phyloP scores from a whole-genome alignment of 2,797 vertebrate genomes.

The Ispidina lecontei region DNA sequence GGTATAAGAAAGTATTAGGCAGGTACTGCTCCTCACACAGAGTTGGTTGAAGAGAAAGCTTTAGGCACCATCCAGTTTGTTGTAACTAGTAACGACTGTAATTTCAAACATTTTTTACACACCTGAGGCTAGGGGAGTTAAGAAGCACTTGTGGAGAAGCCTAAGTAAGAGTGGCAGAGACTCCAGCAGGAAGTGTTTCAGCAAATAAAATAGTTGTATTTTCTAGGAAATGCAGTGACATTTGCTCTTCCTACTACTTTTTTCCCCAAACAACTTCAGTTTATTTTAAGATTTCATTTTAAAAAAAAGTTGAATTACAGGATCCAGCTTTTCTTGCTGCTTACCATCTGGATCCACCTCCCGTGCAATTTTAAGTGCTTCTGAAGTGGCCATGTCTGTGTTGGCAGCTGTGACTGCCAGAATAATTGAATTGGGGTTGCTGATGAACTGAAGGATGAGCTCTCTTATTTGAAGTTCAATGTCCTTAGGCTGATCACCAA shows the following conservation, averaged over 20 bases:
- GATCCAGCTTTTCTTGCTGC: neutral
- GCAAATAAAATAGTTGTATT: neutral
- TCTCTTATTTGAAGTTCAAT: slow-evolving; percentile 97
- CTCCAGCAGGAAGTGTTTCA: neutral
- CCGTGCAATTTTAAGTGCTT: slow-evolving; percentile 95
- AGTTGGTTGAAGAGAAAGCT: neutral
- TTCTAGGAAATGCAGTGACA: neutral
- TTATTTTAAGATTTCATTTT: neutral
- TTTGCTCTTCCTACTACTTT: neutral
- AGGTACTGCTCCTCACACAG: neutral
- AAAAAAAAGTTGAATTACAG: neutral
- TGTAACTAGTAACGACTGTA: no score
- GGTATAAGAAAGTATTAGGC: neutral
- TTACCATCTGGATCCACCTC: slow-evolving; percentile 96
- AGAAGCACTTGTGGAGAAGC: neutral
- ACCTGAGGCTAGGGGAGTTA: neutral
- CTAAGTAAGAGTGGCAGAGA: neutral
- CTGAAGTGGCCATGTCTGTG: slow-evolving; percentile 98
- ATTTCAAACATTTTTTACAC: neutral
- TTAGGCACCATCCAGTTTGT: neutral
- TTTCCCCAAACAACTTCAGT: neutral
- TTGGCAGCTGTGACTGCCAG: slow-evolving; percentile 97
- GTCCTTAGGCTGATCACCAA: slow-evolving; percentile 97
- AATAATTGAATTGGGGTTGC: slow-evolving; percentile 98
- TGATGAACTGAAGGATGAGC: slow-evolving; percentile 95